Evolutionary conservation across 2,113 vertebrate genomes (phyloP), one percentile per base, ranked within the genome.

Genomic region (Orycteropus afer): DNA sequence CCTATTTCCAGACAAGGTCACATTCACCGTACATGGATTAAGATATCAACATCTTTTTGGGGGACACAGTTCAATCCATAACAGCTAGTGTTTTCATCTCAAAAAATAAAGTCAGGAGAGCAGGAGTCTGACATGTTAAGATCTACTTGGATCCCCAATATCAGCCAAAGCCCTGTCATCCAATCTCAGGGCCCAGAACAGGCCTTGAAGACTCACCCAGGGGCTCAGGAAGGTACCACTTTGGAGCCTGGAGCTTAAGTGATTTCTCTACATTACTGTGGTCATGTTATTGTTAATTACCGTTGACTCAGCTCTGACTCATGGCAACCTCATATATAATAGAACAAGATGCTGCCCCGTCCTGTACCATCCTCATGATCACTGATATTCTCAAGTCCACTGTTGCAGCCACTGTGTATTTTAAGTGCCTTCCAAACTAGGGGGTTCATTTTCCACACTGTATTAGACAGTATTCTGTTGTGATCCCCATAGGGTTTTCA

Each of bases 161-260:
- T 22, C 5, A 13, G n/a, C 23, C 2, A 7, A 11, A 13, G 10
- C 8, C 25, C 18, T 73, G n/a, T 13, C 61, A 6, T 18, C 3
- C 4, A 12, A 59, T 17, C 12, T 12, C 6, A 4, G 37, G 78
- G n/a, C 4, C 32, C 47, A 7, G 32, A 40, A 37, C 49, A 32
- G n/a, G 37, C 0, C 0, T 45, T 32, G 12, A 55, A 5, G 37
- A 10, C 63, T 42, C n/a, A 27, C 51, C n/a, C 5, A 3, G 22
- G 1, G 15, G 29, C n/a, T 14, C 23, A 12, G 9, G 10, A 42
- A 74, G 40, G 23, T 42, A 20, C 40, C 40, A 6, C 40, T 25
- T 23, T 14, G 37, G 18, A 6, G 37, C 14, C 61, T 37, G 47
- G 5, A 6, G 13, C 25, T 1, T 0, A 53, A 17, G 29, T 0